Base-by-base conservation (phyloP, 1,140 invertebrate species). In the Chrysopa pallens region DNA sequence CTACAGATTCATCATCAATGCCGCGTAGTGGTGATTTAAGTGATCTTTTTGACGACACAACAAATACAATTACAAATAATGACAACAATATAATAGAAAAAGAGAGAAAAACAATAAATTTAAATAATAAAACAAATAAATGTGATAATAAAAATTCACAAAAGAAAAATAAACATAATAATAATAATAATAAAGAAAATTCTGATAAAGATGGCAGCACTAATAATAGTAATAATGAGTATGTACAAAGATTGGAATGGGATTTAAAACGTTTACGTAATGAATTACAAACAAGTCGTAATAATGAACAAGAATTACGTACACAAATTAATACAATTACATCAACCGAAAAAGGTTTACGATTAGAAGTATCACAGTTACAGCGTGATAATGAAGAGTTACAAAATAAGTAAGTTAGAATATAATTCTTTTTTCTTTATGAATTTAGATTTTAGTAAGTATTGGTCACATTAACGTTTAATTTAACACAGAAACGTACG, bases 381-480 rank as follows among this genome's bases (percentile, higher is more conserved):
- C 79, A 85, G 49, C 76, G 84, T 53, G 82, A 88, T 55, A 80
- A 89, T 58, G 83, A 86, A 57, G 75, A 76, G 56, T 63, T 88
- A 49, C 83, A 87, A 58, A 74, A 73, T 55, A 84, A 81, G 17
- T 23, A 23, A 23, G 17, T 23, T 23, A 78, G 80, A 56, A 66
- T n/a, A n/a, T n/a, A n/a, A n/a, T n/a, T n/a, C 66, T 64, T 52
- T 40, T n/a, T n/a, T n/a, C 29, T 33, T 33, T 11, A 31, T 29
- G n/a, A 37, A 39, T 36, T 41, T 33, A 11, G 14, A 9, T 7
- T 29, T 29, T 17, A n/a, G 1, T 8, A 1, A 17, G 8, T n/a
- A 8, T 8, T 40, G 13, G n/a, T n/a, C n/a, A n/a, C n/a, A n/a
- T n/a, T n/a, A n/a, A n/a, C n/a, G n/a, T n/a, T n/a, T n/a, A n/a